Evolutionary conservation across 2,797 vertebrate species (phyloP).

Genomic region (Clarias fuscus): DNA sequence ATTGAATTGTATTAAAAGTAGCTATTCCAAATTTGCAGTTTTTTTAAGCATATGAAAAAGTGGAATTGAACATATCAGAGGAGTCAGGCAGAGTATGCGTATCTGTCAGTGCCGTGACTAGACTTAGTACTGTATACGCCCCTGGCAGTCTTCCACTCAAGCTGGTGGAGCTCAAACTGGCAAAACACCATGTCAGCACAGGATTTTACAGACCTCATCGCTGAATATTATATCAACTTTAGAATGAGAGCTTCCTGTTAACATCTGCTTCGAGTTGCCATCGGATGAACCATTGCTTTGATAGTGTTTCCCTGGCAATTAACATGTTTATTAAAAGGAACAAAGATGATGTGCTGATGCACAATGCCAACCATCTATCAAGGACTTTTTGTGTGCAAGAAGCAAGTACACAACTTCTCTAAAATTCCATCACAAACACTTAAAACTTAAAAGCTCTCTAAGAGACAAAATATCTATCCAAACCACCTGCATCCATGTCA

Average conservation of each 20-base stretch:
- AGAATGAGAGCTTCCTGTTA: not conserved
- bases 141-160: not conserved
- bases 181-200: conserved; percentile 8
- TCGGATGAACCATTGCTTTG: not conserved
- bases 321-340: not conserved
- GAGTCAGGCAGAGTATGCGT: not conserved
- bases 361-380: not conserved
- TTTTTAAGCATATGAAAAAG: not conserved
- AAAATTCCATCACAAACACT: too few species aligned
- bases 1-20: too few species aligned
- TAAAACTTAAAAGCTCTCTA: not conserved
- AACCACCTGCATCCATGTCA: not conserved
- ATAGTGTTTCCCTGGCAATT: too few species aligned
- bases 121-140: not conserved
- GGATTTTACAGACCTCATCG: not conserved
- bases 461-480: not conserved
- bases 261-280: not conserved
- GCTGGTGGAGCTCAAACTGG: not conserved
- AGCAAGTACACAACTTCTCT: not conserved
- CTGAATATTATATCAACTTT: not conserved
- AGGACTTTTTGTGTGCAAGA: not conserved
- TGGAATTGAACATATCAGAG: not conserved
- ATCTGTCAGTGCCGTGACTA: not conserved
- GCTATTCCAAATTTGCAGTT: not conserved
- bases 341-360: not conserved